Conservation (phyloP, 2,797 vertebrate genomes). For the Erpetoichthys calabaricus region DNA sequence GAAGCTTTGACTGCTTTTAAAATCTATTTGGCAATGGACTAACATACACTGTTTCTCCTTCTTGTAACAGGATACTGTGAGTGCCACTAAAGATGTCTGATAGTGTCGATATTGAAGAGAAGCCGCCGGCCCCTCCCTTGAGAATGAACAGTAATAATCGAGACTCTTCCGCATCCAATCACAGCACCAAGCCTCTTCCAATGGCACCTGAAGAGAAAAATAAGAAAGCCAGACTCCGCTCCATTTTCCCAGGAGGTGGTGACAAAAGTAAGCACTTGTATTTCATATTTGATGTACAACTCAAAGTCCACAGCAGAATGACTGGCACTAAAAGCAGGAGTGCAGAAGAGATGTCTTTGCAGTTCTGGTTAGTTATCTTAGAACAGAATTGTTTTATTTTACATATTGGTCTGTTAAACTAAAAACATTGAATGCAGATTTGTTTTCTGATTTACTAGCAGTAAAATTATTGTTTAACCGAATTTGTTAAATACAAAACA, state of each 20-base stretch:
- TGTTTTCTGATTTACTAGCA: no score
- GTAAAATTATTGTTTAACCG: no score
- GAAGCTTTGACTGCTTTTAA: no score
- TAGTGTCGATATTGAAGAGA: constrained; percentile 93
- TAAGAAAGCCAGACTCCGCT: constrained; percentile 93
- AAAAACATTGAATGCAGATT: no score
- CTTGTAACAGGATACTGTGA: constrained; percentile 65
- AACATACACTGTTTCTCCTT: constrained; percentile 8
- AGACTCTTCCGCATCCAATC: constrained; percentile 84
- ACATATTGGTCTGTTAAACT: no score
- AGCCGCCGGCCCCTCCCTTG: constrained; percentile 92
- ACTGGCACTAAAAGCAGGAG: no score
- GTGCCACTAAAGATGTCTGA: constrained; percentile 92
- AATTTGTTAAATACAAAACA: no score
- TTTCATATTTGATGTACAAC: constrained; percentile 31
- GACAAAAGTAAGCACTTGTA: constrained; percentile 78
- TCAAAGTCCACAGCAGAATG: neutral
- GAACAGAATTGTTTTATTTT: no score
- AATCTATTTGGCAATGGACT: no score
- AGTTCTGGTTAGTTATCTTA: no score
- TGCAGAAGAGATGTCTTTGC: no score
- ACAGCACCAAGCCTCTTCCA: constrained; percentile 90
- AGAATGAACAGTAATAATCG: constrained; percentile 98
- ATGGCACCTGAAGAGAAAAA: constrained; percentile 99
- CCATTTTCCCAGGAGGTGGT: constrained; percentile 93